These are phyloP conservation scores for Rhyacichthys aspro DNA, from an alignment of 2,797 vertebrate genomes.

Conservation along the genomic window DNA sequence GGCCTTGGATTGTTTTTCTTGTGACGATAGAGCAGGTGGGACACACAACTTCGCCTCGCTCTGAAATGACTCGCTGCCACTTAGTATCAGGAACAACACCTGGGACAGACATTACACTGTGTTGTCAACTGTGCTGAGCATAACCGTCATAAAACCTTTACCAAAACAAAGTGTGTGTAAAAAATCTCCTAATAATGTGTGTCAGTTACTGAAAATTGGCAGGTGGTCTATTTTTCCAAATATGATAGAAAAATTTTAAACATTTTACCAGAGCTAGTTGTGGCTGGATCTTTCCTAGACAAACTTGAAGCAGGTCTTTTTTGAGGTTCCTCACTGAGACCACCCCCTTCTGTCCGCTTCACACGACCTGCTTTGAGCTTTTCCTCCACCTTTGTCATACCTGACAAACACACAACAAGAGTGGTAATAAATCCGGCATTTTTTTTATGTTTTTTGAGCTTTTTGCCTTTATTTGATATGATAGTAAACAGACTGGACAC, in stretches of 20 bases:
- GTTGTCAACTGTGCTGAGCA: too few species aligned
- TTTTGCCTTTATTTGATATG: too few species aligned
- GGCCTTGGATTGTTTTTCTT: slow-evolving; percentile 91
- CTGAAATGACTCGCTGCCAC: slow-evolving; percentile 89
- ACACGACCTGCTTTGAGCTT: slow-evolving; percentile 88
- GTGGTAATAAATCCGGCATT: neutral
- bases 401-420: slow-evolving; percentile 65
- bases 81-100: slow-evolving; percentile 80
- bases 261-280: slow-evolving; percentile 69
- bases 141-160: too few species aligned
- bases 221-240: too few species aligned
- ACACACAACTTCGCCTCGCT: slow-evolving; percentile 91
- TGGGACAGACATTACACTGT: slow-evolving; percentile 36
- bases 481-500: too few species aligned
- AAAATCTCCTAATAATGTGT: too few species aligned
- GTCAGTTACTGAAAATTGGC: too few species aligned
- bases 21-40: slow-evolving; percentile 92
- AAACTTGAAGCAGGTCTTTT: slow-evolving; percentile 77
- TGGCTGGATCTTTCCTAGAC: slow-evolving; percentile 79
- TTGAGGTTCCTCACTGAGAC: slow-evolving; percentile 81
- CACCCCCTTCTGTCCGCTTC: slow-evolving; percentile 83
- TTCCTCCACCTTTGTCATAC: slow-evolving; percentile 94
- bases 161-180: too few species aligned
- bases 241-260: too few species aligned
- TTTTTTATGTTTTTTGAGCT: too few species aligned